Percentiles rank a stretch among this genome's conserved stretches.
These are phyloP conservation scores for Echeneis naucrates DNA, from an alignment of 2,797 vertebrate species.

Conservation along the genomic window DNA sequence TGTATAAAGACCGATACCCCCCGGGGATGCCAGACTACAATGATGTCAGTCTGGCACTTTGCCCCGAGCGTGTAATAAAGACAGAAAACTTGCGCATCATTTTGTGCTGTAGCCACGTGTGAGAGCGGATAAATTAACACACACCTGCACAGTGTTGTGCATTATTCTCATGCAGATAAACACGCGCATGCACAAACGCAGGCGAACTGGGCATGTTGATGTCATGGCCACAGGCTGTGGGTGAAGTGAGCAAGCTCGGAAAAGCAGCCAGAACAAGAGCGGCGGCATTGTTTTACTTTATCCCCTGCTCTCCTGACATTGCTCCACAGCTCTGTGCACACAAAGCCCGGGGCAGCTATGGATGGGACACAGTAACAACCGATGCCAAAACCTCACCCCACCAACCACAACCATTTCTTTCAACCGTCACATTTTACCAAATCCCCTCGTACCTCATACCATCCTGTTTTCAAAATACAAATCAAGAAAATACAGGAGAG, in stretches of 20 bases:
- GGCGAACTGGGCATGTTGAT: slow-evolving; percentile 31
- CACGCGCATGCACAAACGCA: slow-evolving; percentile 12
- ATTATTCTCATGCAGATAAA: not conserved
- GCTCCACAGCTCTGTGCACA: slow-evolving; percentile 43
- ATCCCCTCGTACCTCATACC: not conserved
- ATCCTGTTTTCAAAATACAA: slow-evolving; percentile 36
- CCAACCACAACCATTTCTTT: slow-evolving; percentile 6
- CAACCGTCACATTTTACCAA: not conserved
- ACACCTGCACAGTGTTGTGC: not conserved
- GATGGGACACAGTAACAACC: slow-evolving; percentile 34
- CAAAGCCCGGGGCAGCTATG: slow-evolving; percentile 51
- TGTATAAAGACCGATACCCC: slow-evolving; percentile 51
- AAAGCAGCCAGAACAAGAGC: slow-evolving; percentile 49
- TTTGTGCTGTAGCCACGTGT: not conserved
- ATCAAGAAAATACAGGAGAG: slow-evolving; percentile 41
- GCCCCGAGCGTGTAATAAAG: slow-evolving; percentile 1
- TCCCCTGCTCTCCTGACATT: slow-evolving; percentile 69
- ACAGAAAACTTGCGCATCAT: not conserved
- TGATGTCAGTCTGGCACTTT: slow-evolving; percentile 53
- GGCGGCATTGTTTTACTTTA: slow-evolving; percentile 75
- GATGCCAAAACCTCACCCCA: slow-evolving; percentile 50
- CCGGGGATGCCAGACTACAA: slow-evolving; percentile 3
- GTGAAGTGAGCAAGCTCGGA: slow-evolving; percentile 50
- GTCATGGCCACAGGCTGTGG: slow-evolving; percentile 34
- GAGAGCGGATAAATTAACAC: not conserved